Conservation (phyloP, 2,113 vertebrate species). For the Gymnorhina tibicen region DNA sequence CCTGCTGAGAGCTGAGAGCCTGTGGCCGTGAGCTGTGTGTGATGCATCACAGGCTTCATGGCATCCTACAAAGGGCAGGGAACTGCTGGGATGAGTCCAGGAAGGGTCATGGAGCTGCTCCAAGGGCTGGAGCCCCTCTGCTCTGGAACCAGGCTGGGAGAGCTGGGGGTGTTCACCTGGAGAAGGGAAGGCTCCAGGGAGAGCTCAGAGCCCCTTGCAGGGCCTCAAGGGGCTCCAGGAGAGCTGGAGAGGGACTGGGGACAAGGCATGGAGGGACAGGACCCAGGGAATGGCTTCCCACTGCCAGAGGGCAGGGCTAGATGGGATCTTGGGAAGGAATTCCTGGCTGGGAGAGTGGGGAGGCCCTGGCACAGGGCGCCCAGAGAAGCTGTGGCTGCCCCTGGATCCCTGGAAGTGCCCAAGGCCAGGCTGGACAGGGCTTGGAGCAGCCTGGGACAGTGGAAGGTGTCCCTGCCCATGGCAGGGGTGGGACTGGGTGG, state of each 20-base stretch:
- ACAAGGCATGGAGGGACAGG: not conserved
- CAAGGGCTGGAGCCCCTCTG: not conserved
- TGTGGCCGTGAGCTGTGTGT: accelerated
- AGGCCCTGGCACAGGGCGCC: not conserved
- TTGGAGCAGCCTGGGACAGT: accelerated
- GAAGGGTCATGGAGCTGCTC: accelerated
- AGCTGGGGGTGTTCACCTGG: not conserved
- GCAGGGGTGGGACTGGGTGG: accelerated
- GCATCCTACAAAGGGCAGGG: not conserved
- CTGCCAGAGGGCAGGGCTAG: not conserved
- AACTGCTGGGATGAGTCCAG: not conserved
- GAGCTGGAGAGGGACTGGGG: not conserved
- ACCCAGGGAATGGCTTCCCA: not conserved
- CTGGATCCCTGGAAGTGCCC: not conserved
- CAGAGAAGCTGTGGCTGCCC: not conserved
- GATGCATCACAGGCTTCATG: not conserved
- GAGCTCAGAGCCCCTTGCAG: not conserved
- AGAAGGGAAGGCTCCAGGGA: not conserved
- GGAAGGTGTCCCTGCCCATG: not conserved
- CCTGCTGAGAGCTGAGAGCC: not conserved
- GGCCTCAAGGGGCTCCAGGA: not conserved
- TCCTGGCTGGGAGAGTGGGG: accelerated
- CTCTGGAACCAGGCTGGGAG: not conserved
- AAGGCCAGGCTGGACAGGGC: accelerated
- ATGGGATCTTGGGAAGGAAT: not conserved